Base-by-base conservation (phyloP, 2,113 vertebrate species). In the Otis tarda region DNA sequence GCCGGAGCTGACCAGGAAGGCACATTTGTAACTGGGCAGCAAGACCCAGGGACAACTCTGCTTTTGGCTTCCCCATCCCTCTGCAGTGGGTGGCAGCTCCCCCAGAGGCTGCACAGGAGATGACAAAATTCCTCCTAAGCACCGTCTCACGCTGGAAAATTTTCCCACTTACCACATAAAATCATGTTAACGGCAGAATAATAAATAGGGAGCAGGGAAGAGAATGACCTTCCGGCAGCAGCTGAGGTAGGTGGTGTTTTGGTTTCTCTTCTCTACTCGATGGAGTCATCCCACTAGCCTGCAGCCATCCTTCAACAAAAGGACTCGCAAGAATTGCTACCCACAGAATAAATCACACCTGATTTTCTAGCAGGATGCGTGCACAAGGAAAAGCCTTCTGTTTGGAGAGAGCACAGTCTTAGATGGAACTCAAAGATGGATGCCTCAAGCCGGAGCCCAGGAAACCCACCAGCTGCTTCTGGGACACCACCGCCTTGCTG, bases 141-240 rank as follows among this genome's bases (percentile, higher is more conserved):
- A 50, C 37, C 0, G 0, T 52, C 20, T 71, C 70, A 82, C 0
- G 0, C 61, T 55, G 31, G 28, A 37, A 41, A 30, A 4, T 24
- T 27, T 94, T 83, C 63, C 50, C 49, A 64, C 85, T 92, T 64
- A 56, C 31, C 3, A 50, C 27, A 90, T 15, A 68, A 79, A 89
- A 82, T 39, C 43, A 57, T 24, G 35, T 63, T 70, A 87, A 76
- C 53, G 23, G 14, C 63, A 87, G 53, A 94, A 79, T 64, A 92
- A 81, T 77, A 87, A 88, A 78, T 6, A 89, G 25, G 43, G 39
- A 91, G 35, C 9, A 71, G 7, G 52, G 22, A 20, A 79, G 16
- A 88, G 35, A 84, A 67, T 35, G 18, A 68, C 52, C 39, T 75
- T 55, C 52, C 9, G 19, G 25, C n/a, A 70, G 64, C 60, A 93